A percentile compares a stretch with the other conserved stretches of the same genome.
These are phyloP conservation scores for Rotaria sp. DNA, from an alignment of 2,888 invertebrate genomes.

Conservation along the genomic window DNA sequence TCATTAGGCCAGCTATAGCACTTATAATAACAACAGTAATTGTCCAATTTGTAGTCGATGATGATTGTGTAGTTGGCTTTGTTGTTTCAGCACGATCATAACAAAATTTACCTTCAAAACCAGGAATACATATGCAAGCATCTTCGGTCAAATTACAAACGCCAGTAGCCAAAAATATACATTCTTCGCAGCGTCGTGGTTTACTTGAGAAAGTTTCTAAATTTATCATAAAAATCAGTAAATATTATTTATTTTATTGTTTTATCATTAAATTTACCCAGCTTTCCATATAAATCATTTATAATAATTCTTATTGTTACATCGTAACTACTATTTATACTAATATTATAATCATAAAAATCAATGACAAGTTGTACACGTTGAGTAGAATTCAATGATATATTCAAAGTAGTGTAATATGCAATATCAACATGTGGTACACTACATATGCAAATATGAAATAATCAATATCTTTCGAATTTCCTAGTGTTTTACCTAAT, in stretches of 20 bases:
- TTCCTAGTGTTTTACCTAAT: not conserved
- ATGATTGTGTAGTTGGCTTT: not conserved
- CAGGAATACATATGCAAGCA: not conserved
- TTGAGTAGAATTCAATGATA: not conserved
- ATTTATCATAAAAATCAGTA: not conserved
- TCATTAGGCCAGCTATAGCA: too few relatives aligned
- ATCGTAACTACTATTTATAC: not conserved
- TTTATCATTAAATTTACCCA: not conserved
- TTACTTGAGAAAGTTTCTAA: not conserved
- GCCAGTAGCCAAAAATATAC: not conserved
- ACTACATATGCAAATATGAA: too few relatives aligned
- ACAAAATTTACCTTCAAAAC: not conserved
- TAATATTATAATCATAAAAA: not conserved
- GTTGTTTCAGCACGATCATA: too few relatives aligned
- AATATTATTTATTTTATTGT: not conserved
- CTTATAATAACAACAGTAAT: not conserved
- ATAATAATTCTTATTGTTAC: not conserved
- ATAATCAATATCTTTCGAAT: not conserved
- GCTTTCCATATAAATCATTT: not conserved
- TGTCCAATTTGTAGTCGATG: not conserved
- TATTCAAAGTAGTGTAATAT: not conserved
- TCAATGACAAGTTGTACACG: not conserved
- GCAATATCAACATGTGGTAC: too few relatives aligned
- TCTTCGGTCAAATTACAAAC: not conserved
- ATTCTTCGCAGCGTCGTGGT: not conserved